Evolutionary conservation across 2,888 invertebrate genomes (phyloP), one percentile per base, ranked within the genome.

Genomic region (Microplitis deprimator): DNA sequence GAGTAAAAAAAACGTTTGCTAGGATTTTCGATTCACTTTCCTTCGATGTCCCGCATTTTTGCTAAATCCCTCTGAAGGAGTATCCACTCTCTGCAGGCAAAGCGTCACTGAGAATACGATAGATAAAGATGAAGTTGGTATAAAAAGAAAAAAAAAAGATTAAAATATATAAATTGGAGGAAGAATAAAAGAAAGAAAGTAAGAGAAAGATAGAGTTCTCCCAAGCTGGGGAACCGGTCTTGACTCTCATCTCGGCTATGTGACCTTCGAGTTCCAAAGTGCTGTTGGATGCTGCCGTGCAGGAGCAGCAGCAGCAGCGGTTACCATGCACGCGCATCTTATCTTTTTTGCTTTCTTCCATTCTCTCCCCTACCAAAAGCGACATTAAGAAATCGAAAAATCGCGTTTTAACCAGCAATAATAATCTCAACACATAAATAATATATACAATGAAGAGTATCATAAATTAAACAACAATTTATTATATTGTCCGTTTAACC

Each of bases 251-350:
- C 84, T 88, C 87, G 89, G 87, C 88, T 29, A 29, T 87, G 86
- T 89, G 88, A 89, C 89, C 89, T 89, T 89, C 89, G 87, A 86
- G 84, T 85, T 84, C 83, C 82, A 79, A 79, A 77, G 81, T 82
- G 79, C 79, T 5, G 50, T 13, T 50, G 50, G 50, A 13, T 80
- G 73, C 75, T 76, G 81, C 75, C 78, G 74, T 81, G 82, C 81
- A 80, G 50, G 50, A 50, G 50, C 50, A 50, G 8, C 50, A 50
- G 50, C 10, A 50, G 3, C 50, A 50, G 10, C 13, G 13, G 82
- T 81, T 82, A 80, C 80, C 79, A 82, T 81, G 82, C 77, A 78
- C 79, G 80, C 81, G 74, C 78, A 73, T 59, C 50, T 74, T 13
- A 59, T 64, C 64, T 73, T 64, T 76, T 70, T 60, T 40, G 59